Evolutionary conservation across 2,888 invertebrate species (phyloP), one percentile per base, ranked within the genome.

Genomic region (Anarsia innoxiella): DNA sequence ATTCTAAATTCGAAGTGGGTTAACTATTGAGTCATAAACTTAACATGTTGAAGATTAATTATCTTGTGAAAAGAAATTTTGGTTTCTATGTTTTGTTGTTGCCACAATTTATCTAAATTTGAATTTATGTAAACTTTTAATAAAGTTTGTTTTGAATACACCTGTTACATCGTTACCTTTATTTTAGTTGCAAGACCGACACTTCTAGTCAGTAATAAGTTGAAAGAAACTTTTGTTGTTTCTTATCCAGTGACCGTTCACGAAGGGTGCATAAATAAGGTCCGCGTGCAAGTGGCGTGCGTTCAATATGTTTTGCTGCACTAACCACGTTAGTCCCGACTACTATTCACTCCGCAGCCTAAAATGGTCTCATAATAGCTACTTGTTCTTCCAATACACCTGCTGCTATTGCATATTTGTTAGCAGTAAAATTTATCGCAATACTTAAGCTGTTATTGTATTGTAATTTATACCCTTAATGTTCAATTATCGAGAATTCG

Each of bases 181-280:
- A 31, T 23, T 31, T 31, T 27, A 12, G 34, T 34, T 39, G 25
- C 23, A 16, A 16, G n/a, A n/a, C n/a, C 33, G 29, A 23, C 36
- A 36, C 36, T 36, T 40, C 36, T n/a, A n/a, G n/a, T n/a, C 27
- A 40, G 36, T 33, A 37, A 16, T 30, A 15, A 14, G 10, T 38
- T 31, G 12, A 41, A 40, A 57, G 53, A 53, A 52, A 57, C 53
- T 58, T 57, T 48, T 57, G 66, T 63, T 68, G 66, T 63, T 68
- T 66, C 67, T 67, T 60, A 69, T 56, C 65, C 75, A 73, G 62
- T 71, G 71, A 70, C 64, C 73, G 72, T 67, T 69, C 69, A 70
- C 62, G 72, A 77, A 77, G 82, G 82, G 82, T 82, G 82, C 80
- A 82, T 82, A 77, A 79, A 76, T 80, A 71, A 78, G 68, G 58